Base-by-base conservation (phyloP, 2,113 vertebrate species). In the Tetraodon nigroviridis region DNA sequence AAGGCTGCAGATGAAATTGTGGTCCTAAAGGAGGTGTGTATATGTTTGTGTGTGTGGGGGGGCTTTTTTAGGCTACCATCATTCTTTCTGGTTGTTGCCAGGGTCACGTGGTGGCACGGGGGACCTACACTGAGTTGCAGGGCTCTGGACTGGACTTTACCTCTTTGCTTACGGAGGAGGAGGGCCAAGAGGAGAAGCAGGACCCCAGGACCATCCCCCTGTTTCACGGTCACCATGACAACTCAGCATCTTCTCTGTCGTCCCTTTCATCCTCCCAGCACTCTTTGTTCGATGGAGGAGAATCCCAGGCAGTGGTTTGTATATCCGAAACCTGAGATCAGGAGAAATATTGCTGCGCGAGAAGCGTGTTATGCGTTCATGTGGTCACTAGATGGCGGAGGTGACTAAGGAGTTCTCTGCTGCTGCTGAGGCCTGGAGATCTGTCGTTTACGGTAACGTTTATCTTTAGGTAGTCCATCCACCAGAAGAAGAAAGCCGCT, bases 121-220 rank as follows among this genome's bases (percentile, higher is more conserved):
- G 94, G 61, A 95, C 92, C 13, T 98, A 93, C 82, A 85, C 84
- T 7, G 93, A 98, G 60, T 86, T 97, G 67, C 89, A 90, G 70
- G 86, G 83, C 62, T 95, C 91, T 5, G 94, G 96, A 63, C 42
- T 99, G 17, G 94, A 99, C 82, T 98, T 98, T 84, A 91, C 92
- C 61, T 93, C 92, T 62, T 81, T 98, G 69, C 84, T 99, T 56
- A 93, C 94, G 80, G 92, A 93, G 42, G 94, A 93, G 41, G 94
- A 97, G 2, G 83, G 91, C 0, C 81, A 83, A 13, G 87, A 87
- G 27, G 83, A 81, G 44, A 63, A 46, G 51, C 64, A 61, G n/a
- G 44, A 17, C 8, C 21, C 11, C 1, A 62, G 63, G 19, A 40
- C 80, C 19, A 27, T 71, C 41, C 24, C 77, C 0, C 50, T 57